Evolutionary conservation across 2,888 invertebrate genomes (phyloP).

Genomic region (Cryptophagus acutangulus): DNA sequence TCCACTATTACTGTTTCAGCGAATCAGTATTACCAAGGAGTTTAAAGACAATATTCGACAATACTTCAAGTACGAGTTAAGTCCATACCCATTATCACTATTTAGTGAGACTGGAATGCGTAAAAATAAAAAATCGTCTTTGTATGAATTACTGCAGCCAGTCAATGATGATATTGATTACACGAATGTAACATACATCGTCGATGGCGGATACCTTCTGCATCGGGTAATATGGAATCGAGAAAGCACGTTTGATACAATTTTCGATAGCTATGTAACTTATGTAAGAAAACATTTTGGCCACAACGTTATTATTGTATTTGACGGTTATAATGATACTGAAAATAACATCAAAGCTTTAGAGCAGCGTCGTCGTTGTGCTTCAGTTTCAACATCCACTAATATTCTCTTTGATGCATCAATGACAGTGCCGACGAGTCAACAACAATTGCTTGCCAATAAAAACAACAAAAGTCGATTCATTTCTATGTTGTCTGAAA

Average conservation of each 20-base stretch:
- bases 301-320: conserved; percentile 33
- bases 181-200: conserved; percentile 22
- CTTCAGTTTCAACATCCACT: conserved; percentile 25
- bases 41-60: conserved; percentile 26
- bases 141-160: conserved; percentile 13
- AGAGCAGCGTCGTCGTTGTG: conserved; percentile 25
- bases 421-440: conserved; percentile 33
- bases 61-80: conserved; percentile 29
- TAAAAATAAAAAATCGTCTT: conserved; percentile 13
- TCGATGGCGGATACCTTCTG: conserved; percentile 30
- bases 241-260: conserved; percentile 19
- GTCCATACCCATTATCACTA: conserved; percentile 30
- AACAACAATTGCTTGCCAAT: conserved; percentile 27
- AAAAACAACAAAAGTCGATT: conserved; percentile 26
- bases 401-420: conserved; percentile 26
- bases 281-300: conserved; percentile 31
- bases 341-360: conserved; percentile 17
- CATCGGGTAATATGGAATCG: conserved; percentile 26
- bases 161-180: conserved; percentile 12
- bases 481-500: conserved; percentile 25
- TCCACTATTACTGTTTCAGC: conserved; percentile 24
- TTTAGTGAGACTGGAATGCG: conserved; percentile 19
- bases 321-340: conserved; percentile 32
- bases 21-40: conserved; percentile 25
- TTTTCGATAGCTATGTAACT: conserved; percentile 18